A percentile compares a stretch with the other conserved stretches of the same genome.
These are phyloP conservation scores for Leucoma salicis DNA, from an alignment of 2,888 invertebrate species.

Conservation along the genomic window DNA sequence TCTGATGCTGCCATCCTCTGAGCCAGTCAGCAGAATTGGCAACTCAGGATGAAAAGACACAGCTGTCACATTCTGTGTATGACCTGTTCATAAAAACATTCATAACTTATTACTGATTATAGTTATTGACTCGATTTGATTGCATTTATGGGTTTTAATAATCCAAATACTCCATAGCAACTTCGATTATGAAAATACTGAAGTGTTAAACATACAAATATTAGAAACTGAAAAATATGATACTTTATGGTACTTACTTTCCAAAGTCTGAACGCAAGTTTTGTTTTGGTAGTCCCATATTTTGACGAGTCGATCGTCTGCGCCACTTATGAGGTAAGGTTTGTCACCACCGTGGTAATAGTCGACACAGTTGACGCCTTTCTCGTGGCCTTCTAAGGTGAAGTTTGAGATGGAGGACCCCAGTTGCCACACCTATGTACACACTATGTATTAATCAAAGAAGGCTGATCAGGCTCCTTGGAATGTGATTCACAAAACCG, in stretches of 20 bases:
- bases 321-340: constrained; percentile 99
- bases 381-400: constrained; percentile 98
- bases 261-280: constrained; percentile 98
- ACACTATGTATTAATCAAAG: too few relatives aligned
- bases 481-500: too few relatives aligned
- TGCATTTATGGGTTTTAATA: too few relatives aligned
- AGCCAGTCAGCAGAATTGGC: constrained; percentile 97
- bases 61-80: constrained; percentile 97
- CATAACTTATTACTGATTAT: too few relatives aligned
- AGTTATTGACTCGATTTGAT: too few relatives aligned
- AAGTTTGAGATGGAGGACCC: constrained; percentile 99
- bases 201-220: too few relatives aligned
- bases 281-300: constrained; percentile 99
- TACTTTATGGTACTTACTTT: constrained; percentile 70
- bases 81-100: constrained; percentile 81
- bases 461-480: too few relatives aligned
- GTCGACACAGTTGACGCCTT: constrained; percentile 99
- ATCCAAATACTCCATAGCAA: too few relatives aligned
- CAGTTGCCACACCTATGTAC: constrained; percentile 94
- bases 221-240: too few relatives aligned
- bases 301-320: constrained; percentile 98
- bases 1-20: constrained; percentile 98
- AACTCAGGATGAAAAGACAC: constrained; percentile 99
- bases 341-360: constrained; percentile 99
- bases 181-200: too few relatives aligned